Percentiles rank a stretch among this genome's conserved stretches.
Conservation (phyloP, 2,797 vertebrate genomes). For the Okamejei kenojei region DNA sequence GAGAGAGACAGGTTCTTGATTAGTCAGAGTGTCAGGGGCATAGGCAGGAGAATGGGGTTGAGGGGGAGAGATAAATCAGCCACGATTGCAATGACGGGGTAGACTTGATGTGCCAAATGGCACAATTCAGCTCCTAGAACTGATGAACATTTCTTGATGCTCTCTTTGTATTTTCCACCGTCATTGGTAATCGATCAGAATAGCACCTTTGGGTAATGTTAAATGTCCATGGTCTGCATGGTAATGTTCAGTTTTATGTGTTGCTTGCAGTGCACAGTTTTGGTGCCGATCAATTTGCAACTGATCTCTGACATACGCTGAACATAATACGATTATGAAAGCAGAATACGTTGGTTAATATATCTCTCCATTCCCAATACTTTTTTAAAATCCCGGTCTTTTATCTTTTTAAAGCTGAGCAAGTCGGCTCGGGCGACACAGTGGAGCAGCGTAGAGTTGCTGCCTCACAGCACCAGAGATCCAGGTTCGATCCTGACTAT, state of each 20-base stretch:
- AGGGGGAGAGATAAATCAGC: no score
- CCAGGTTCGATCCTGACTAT: no score
- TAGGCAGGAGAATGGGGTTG: no score
- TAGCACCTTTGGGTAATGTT: conserved; percentile 9
- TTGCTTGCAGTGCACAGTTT: neutral
- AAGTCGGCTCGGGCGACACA: neutral
- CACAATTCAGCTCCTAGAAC: no score
- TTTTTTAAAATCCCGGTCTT: no score
- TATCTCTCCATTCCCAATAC: no score
- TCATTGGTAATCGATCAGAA: conserved; percentile 19
- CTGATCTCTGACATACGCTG: neutral
- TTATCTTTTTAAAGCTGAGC: neutral
- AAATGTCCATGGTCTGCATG: conserved; percentile 21
- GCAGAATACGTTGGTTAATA: conserved; percentile 2
- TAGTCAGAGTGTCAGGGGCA: no score
- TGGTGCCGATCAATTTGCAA: neutral
- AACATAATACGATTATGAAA: neutral
- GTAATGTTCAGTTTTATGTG: neutral
- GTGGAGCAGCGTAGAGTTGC: no score
- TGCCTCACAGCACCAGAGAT: no score
- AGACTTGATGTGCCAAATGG: no score
- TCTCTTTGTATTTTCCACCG: neutral
- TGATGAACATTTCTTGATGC: neutral
- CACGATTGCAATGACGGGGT: no score
- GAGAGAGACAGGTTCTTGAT: no score